These are phyloP conservation scores for Carassius carassius DNA, from an alignment of 2,113 vertebrate species.

Conservation along the genomic window DNA sequence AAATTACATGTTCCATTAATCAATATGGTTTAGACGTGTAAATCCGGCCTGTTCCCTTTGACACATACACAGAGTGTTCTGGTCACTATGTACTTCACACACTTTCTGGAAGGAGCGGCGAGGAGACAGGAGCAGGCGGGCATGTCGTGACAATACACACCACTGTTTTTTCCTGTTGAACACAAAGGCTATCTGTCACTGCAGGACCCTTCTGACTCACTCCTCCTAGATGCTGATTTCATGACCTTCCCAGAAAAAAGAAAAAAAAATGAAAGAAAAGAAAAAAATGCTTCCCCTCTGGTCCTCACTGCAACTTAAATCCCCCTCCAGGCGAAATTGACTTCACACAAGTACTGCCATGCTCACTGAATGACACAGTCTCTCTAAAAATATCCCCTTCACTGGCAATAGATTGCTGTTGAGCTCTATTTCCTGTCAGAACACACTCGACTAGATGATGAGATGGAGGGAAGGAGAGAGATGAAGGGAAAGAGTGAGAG, in stretches of 20 bases:
- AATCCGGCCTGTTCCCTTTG: not conserved
- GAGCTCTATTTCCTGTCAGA: constrained; percentile 61
- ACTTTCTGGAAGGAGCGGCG: constrained; percentile 14
- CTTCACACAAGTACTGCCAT: constrained; percentile 69
- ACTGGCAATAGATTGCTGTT: constrained; percentile 53
- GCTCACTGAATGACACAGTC: constrained; percentile 64
- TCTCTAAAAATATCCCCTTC: constrained; percentile 69
- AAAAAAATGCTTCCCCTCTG: constrained; percentile 52
- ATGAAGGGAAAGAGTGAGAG: constrained; percentile 48
- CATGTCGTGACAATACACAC: constrained; percentile 52
- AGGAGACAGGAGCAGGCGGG: constrained; percentile 48
- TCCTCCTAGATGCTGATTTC: constrained; percentile 69
- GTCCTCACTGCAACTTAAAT: constrained; percentile 63
- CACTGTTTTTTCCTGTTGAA: constrained; percentile 55
- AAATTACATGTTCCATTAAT: not conserved
- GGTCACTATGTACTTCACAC: constrained; percentile 22
- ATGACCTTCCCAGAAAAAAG: constrained; percentile 62
- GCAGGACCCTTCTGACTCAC: constrained; percentile 64
- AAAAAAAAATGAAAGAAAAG: constrained; percentile 41
- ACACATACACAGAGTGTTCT: constrained; percentile 14
- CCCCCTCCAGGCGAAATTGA: constrained; percentile 67
- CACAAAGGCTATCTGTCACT: constrained; percentile 70
- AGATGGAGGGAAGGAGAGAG: constrained; percentile 40
- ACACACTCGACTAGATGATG: constrained; percentile 44
- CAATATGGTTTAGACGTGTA: not conserved